Conservation (phyloP, 1,140 invertebrate genomes). For the Diuraphis noxia region DNA sequence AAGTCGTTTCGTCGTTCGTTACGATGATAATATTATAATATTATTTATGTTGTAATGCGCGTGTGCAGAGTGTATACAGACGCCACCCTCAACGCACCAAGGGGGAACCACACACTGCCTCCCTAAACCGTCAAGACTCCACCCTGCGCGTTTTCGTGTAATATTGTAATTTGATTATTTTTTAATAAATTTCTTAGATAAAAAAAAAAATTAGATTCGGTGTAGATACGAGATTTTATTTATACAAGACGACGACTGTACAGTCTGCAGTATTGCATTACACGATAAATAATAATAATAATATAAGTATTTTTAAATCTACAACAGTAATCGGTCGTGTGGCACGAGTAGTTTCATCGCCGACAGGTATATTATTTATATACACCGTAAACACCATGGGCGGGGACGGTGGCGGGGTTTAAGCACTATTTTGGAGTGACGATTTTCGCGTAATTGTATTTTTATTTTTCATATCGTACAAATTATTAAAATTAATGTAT, state of each 20-base stretch:
- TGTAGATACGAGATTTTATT: background rate
- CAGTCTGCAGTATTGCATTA: background rate
- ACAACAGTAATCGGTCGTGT: background rate
- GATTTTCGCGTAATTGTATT: background rate
- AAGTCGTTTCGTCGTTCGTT: background rate
- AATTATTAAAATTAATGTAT: background rate
- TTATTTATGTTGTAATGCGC: background rate
- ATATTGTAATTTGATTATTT: background rate
- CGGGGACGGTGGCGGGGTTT: background rate
- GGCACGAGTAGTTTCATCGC: background rate
- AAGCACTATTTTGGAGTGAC: background rate
- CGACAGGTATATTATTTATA: background rate
- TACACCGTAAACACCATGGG: too few relatives aligned
- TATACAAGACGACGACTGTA: background rate
- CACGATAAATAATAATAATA: background rate
- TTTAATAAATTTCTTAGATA: background rate
- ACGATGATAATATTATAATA: background rate
- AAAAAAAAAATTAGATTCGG: background rate
- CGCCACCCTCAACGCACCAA: too few relatives aligned
- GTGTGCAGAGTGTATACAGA: background rate
- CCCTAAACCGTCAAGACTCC: background rate
- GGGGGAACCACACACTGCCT: background rate
- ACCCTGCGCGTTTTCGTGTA: background rate
- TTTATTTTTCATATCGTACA: slow-evolving; percentile 3
- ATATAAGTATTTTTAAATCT: background rate